phyloP scores from a whole-genome alignment of 2,797 vertebrate genomes.

The Danio tinwini region DNA sequence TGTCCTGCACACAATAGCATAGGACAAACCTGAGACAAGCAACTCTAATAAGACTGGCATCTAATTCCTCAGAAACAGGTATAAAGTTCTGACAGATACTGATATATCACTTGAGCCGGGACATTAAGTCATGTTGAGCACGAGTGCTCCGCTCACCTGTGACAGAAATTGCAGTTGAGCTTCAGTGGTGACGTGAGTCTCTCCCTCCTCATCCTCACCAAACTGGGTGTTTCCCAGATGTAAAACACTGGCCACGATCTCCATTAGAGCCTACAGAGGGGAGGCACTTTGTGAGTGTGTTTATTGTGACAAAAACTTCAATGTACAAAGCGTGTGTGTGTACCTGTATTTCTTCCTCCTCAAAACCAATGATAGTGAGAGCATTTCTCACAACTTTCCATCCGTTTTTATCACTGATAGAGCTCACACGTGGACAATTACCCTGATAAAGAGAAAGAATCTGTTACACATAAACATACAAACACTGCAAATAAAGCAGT shows the following conservation, averaged over 20 bases:
- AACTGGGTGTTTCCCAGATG: conserved; percentile 96
- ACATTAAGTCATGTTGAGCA: background rate
- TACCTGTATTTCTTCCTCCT: conserved; percentile 90
- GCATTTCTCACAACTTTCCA: conserved; percentile 93
- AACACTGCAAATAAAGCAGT: too few relatives aligned
- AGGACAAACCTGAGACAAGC: conserved; percentile 3
- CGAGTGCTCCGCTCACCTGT: conserved; percentile 77
- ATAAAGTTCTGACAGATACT: background rate
- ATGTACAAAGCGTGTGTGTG: background rate
- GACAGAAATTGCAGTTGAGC: conserved; percentile 86
- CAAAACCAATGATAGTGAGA: conserved; percentile 88
- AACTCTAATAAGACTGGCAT: conserved; percentile 9
- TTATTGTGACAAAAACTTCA: background rate
- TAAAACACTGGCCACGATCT: conserved; percentile 89
- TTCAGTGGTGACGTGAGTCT: conserved; percentile 89
- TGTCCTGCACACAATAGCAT: background rate
- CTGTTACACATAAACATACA: conserved; percentile 13
- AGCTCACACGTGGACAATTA: conserved; percentile 93
- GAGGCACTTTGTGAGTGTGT: conserved; percentile 13
- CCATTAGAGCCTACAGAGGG: conserved; percentile 85
- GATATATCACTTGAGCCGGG: background rate
- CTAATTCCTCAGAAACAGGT: conserved; percentile 6
- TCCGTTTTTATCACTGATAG: conserved; percentile 95
- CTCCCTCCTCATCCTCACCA: conserved; percentile 88
- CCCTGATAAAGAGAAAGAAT: conserved; percentile 77